phyloP scores from a whole-genome alignment of 2,888 invertebrate species.

The Mongoloraphidia duomilia region DNA sequence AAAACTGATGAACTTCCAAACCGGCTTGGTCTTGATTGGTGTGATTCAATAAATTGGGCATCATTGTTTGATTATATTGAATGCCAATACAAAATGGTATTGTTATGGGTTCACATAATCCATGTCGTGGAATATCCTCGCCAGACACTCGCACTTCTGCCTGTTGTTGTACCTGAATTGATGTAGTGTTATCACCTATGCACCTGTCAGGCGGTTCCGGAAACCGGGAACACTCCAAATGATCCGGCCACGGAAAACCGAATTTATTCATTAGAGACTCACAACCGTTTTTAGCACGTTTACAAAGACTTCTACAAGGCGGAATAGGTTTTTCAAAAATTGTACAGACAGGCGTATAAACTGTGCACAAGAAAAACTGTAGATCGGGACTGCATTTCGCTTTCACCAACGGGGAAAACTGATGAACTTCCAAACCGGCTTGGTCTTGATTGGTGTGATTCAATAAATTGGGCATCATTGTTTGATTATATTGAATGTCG shows the following conservation, averaged over 20 bases:
- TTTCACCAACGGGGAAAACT: constrained; percentile 87
- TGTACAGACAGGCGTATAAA: constrained; percentile 93
- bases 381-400: constrained; percentile 88
- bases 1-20: constrained; percentile 82
- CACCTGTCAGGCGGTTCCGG: constrained; percentile 63
- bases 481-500: constrained; percentile 86
- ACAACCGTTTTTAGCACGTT: constrained; percentile 77
- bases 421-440: constrained; percentile 83
- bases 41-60: constrained; percentile 89
- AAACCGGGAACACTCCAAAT: constrained; percentile 74
- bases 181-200: constrained; percentile 60
- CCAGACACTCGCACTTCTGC: constrained; percentile 4
- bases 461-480: constrained; percentile 90
- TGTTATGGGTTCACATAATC: constrained; percentile 86
- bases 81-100: constrained; percentile 86
- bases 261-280: constrained; percentile 73
- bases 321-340: constrained; percentile 79
- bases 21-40: constrained; percentile 91
- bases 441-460: constrained; percentile 89
- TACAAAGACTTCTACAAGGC: constrained; percentile 80
- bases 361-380: constrained; percentile 88
- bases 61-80: constrained; percentile 88
- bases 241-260: constrained; percentile 80
- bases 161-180: too few relatives aligned
- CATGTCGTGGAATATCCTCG: constrained; percentile 50